Evolutionary conservation across 1,140 invertebrate genomes (phyloP).

Genomic region (Lamellibrachia luymesi): DNA sequence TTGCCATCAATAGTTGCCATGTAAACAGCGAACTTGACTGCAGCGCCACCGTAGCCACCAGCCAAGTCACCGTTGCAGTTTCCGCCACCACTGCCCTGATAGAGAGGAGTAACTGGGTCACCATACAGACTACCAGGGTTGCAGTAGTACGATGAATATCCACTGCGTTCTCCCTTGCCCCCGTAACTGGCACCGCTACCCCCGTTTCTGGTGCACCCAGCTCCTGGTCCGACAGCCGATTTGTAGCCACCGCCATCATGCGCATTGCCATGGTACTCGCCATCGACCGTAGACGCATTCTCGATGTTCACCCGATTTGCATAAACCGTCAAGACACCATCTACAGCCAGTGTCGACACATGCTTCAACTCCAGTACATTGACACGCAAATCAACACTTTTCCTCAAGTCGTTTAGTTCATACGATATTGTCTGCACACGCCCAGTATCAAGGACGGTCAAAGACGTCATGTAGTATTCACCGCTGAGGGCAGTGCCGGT

Average conservation of each 20-base stretch:
- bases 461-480: slow-evolving; percentile 32
- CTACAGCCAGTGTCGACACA: slow-evolving; percentile 20
- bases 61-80: slow-evolving; percentile 23
- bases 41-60: slow-evolving; percentile 30
- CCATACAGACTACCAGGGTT: slow-evolving; percentile 19
- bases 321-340: slow-evolving; percentile 12
- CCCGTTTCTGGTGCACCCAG: slow-evolving; percentile 28
- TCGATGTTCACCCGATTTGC: slow-evolving; percentile 34
- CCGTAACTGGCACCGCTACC: slow-evolving; percentile 22
- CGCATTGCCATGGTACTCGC: not conserved
- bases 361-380: slow-evolving; percentile 9
- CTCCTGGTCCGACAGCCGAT: slow-evolving; percentile 32
- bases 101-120: slow-evolving; percentile 27
- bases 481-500: slow-evolving; percentile 20
- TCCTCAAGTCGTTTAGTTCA: not conserved
- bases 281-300: slow-evolving; percentile 31
- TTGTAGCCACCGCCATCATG: slow-evolving; percentile 31
- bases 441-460: slow-evolving; percentile 35
- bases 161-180: not conserved
- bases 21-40: slow-evolving; percentile 29
- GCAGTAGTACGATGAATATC: not conserved
- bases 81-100: slow-evolving; percentile 42
- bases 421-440: slow-evolving; percentile 23
- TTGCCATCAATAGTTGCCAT: slow-evolving; percentile 35
- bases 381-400: not conserved